phyloP scores from a whole-genome alignment of 2,113 vertebrate species.

The Cathartes aura region DNA sequence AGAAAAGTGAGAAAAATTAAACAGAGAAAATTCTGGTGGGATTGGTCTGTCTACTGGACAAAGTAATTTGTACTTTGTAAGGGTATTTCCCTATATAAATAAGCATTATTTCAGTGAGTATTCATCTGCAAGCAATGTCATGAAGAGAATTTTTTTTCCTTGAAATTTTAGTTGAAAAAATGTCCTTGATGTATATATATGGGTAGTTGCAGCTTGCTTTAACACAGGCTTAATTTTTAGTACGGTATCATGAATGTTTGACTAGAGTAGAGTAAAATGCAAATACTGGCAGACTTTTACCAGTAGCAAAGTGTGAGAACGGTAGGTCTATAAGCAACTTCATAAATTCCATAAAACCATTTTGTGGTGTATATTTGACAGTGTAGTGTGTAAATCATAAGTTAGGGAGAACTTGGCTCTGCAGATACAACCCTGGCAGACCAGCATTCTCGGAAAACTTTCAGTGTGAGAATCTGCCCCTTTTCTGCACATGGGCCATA shows the following conservation, averaged over 20 bases:
- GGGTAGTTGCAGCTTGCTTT: background rate
- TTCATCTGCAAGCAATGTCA: background rate
- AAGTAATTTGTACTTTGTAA: background rate
- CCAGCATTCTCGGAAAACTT: background rate
- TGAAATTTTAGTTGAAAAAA: background rate
- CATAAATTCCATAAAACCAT: background rate
- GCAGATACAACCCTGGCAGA: background rate
- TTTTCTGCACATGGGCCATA: accelerated
- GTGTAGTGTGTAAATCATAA: background rate
- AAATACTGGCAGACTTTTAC: background rate
- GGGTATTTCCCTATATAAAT: background rate
- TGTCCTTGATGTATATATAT: background rate
- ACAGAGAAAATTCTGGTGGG: background rate
- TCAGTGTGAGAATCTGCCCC: background rate
- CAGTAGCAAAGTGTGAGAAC: background rate
- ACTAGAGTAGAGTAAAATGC: background rate
- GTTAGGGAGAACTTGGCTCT: background rate
- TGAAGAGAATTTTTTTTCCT: background rate
- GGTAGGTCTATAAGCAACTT: background rate
- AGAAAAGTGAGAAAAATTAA: background rate
- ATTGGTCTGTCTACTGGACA: background rate
- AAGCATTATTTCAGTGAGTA: background rate
- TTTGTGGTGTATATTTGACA: background rate
- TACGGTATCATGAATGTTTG: background rate
- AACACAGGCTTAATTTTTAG: background rate